Conservation (phyloP, 2,888 invertebrate genomes). For the Campoletis raptor region DNA sequence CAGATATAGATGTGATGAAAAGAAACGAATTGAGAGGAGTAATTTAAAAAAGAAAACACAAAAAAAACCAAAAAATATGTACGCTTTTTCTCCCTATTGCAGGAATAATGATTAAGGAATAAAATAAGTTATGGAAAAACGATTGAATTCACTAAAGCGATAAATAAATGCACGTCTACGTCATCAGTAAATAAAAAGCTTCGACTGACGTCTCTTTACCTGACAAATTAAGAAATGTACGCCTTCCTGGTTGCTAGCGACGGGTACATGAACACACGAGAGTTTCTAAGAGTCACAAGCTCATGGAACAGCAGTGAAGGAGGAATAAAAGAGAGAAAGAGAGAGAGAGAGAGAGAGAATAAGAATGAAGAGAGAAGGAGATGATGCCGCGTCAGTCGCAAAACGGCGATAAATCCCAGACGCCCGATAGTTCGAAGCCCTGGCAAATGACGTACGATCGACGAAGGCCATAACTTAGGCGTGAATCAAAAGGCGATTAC, state of each 20-base stretch:
- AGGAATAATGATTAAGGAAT: background rate
- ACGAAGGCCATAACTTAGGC: conserved; percentile 76
- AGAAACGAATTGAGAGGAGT: background rate
- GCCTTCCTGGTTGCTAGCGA: background rate
- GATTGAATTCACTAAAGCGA: background rate
- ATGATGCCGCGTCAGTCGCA: conserved; percentile 59
- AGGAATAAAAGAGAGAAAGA: conserved; percentile 42
- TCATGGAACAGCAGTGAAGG: conserved; percentile 11
- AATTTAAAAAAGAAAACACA: background rate
- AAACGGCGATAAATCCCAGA: conserved; percentile 64
- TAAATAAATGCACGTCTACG: background rate
- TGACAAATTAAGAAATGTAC: conserved; percentile 14
- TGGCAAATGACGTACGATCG: conserved; percentile 76
- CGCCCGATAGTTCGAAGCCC: conserved; percentile 73
- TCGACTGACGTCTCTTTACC: background rate
- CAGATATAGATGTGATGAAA: background rate
- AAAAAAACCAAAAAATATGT: background rate
- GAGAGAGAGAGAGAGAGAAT: conserved; percentile 41
- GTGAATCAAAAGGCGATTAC: conserved; percentile 78
- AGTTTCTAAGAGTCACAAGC: background rate
- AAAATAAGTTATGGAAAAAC: background rate
- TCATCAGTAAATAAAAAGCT: background rate
- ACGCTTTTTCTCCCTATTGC: background rate
- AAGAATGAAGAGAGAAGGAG: conserved; percentile 40
- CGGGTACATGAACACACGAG: background rate